Evolutionary conservation across 2,113 vertebrate species (phyloP).

Genomic region (Boleophthalmus pectinirostris): DNA sequence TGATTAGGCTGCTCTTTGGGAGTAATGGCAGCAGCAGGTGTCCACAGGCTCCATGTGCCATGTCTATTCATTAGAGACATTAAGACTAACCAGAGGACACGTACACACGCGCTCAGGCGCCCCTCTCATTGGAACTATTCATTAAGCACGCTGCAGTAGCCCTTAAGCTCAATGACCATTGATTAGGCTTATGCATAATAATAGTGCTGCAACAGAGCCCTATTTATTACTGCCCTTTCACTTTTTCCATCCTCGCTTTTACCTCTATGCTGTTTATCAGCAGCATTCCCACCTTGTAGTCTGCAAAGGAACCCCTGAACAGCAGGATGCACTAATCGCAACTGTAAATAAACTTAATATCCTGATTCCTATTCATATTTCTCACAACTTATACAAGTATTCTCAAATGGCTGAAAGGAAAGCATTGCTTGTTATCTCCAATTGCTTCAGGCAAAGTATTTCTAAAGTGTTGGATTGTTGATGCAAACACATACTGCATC

Average conservation of each 20-base stretch:
- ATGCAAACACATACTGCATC: conserved; percentile 1
- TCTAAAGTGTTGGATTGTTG: conserved; percentile 7
- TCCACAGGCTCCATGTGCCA: conserved; percentile 53
- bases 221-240: conserved; percentile 49
- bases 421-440: background rate
- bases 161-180: conserved; percentile 59
- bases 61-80: conserved; percentile 57
- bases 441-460: conserved; percentile 4
- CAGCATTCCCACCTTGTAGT: background rate
- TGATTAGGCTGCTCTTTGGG: conserved; percentile 55
- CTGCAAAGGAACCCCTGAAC: background rate
- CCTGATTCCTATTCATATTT: background rate
- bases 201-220: conserved; percentile 30
- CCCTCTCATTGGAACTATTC: conserved; percentile 51
- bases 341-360: background rate
- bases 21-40: conserved; percentile 64
- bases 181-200: conserved; percentile 62
- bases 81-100: conserved; percentile 38
- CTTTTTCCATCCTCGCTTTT: conserved; percentile 28
- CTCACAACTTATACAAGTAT: conserved; percentile 3
- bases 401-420: conserved; percentile 3
- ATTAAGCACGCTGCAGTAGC: conserved; percentile 48
- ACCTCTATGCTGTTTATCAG: background rate
- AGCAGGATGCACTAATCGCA: background rate
- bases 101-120: conserved; percentile 14